Evolutionary conservation across 1,140 invertebrate species (phyloP), one percentile per base, ranked within the genome.

Genomic region (Cotesia glomerata): DNA sequence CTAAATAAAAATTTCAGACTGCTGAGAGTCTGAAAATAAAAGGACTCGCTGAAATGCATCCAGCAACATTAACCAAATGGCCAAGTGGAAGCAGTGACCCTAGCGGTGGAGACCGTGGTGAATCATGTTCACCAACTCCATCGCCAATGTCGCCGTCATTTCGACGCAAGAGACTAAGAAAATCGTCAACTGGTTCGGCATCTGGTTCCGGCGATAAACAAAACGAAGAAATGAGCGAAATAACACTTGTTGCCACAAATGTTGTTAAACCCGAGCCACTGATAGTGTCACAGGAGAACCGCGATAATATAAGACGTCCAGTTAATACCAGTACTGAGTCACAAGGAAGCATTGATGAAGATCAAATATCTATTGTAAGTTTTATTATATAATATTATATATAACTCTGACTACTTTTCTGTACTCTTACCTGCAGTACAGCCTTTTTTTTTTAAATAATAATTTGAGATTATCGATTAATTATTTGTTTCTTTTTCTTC

Each of bases 11-110:
- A 69, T 81, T 80, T 61, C 78, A 91, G 89, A 95, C 94, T 34
- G 95, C 95, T 8, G 94, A 95, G 84, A 93, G 93, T 79, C 89
- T 97, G 54, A 95, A 95, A 86, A 94, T 97, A 51, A 94, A 96
- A 90, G 92, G 95, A 32, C 86, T 96, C 18, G 93, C 94, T 58
- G 94, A 96, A 84, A 94, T 94, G 89, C 93, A 94, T 69, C 89
- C 91, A 54, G 90, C 92, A 16, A 91, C 91, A 11, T 84, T 92
- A 34, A 92, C 89, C 61, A 90, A 92, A 75, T 90, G 90, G 64
- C 90, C 91, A 73, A 91, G 89, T 73, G 89, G 88, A 73, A 81
- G 76, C 51, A 80, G 80, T 9, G 81, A 81, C 54, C 76, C 76
- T 34, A 80, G 77, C 16, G 82, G 82, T 73, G 81, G 75, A 13